Percentiles rank a stretch among this genome's conserved stretches.
Evolutionary conservation across 2,113 vertebrate species (phyloP).

Genomic region (Sapayoa aenigma): DNA sequence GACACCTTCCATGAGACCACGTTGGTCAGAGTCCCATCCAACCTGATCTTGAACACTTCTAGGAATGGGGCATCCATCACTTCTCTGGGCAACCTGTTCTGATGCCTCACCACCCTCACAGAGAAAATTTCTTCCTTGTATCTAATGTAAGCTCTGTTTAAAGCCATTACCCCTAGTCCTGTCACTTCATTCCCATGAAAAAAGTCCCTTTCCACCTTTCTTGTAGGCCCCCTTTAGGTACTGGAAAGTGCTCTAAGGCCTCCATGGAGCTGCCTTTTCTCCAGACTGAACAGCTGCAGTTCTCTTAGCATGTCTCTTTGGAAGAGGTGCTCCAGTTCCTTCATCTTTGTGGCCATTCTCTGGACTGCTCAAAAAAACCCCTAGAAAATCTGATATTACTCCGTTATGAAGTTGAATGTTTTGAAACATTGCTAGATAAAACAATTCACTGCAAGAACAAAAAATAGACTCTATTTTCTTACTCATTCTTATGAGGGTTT

Average conservation of each 20-base stretch:
- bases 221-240: background rate
- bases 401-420: background rate
- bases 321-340: background rate
- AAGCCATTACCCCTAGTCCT: background rate
- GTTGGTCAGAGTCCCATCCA: background rate
- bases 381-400: background rate
- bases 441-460: background rate
- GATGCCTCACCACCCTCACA: background rate
- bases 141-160: background rate
- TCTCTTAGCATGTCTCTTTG: background rate
- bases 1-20: too few species aligned
- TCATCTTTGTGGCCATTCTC: background rate
- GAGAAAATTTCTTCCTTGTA: background rate
- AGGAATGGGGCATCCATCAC: background rate
- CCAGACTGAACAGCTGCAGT: background rate
- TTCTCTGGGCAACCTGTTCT: background rate
- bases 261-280: background rate
- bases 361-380: background rate
- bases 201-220: background rate
- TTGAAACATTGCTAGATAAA: background rate
- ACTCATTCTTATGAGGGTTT: background rate
- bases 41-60: background rate
- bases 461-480: background rate
- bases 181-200: too few species aligned
- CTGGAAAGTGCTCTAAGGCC: background rate